Percentiles rank a stretch among this genome's conserved stretches.
These are phyloP conservation scores for Toxotes lorentzi DNA, from an alignment of 2,797 vertebrate species.

Conservation along the genomic window DNA sequence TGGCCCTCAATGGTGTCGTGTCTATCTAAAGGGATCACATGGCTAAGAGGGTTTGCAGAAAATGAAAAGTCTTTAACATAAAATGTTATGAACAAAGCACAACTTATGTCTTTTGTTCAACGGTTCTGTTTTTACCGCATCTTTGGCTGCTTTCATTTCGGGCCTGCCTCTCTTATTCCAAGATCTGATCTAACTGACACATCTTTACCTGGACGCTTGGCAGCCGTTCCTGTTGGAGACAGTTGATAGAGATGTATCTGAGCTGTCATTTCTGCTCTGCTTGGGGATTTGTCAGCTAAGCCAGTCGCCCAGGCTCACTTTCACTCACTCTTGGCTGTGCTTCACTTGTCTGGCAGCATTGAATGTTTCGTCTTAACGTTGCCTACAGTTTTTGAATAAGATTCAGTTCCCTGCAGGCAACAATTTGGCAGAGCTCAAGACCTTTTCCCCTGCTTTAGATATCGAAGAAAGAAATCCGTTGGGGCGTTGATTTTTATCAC, in stretches of 20 bases:
- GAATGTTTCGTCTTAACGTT: constrained; percentile 30
- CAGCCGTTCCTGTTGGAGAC: constrained; percentile 46
- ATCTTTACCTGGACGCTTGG: constrained; percentile 61
- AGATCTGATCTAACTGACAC: constrained; percentile 39
- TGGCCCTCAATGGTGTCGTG: neutral
- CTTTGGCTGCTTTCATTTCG: constrained; percentile 3
- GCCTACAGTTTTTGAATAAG: constrained; percentile 12
- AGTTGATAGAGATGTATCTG: constrained; percentile 58
- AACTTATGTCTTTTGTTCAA: neutral
- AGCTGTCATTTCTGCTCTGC: constrained; percentile 40
- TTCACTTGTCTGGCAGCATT: constrained; percentile 29
- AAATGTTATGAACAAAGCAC: neutral
- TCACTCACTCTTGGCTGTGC: constrained; percentile 44
- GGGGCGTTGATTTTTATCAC: constrained; percentile 34
- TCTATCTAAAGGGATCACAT: neutral
- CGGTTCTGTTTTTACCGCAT: neutral
- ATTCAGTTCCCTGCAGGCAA: constrained; percentile 23
- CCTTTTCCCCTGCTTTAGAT: constrained; percentile 7
- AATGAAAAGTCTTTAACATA: neutral
- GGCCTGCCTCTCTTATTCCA: constrained; percentile 12
- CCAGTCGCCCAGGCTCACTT: constrained; percentile 48
- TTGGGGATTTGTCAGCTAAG: constrained; percentile 67
- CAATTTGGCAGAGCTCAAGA: constrained; percentile 21
- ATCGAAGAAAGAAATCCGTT: neutral
- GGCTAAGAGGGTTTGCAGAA: neutral